A percentile compares a stretch with the other conserved stretches of the same genome.
Evolutionary conservation across 2,888 invertebrate genomes (phyloP).

Genomic region (Xanthorhoe spadicearia): DNA sequence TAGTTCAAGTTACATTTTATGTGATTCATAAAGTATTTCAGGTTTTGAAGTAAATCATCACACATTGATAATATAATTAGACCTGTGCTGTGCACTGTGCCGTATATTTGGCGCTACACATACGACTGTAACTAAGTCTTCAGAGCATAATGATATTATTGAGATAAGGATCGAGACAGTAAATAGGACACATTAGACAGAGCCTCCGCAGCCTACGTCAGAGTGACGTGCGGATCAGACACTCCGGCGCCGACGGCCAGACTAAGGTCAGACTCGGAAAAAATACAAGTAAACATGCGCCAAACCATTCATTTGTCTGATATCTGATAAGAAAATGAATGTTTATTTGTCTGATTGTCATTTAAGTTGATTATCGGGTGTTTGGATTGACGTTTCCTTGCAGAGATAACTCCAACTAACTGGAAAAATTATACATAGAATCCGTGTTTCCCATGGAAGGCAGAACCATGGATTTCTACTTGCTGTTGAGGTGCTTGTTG

Average conservation of each 20-base stretch:
- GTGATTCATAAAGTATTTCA: too few species aligned
- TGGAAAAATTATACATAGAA: too few species aligned
- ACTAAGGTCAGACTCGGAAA: slow-evolving; percentile 67
- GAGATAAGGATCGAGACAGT: not conserved
- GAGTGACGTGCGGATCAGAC: slow-evolving; percentile 57
- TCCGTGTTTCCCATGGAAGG: too few species aligned
- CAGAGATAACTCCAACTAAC: too few species aligned
- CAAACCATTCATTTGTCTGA: slow-evolving; percentile 38
- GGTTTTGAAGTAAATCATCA: too few species aligned
- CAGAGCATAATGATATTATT: not conserved
- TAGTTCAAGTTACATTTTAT: too few species aligned
- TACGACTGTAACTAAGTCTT: not conserved
- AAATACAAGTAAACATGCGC: slow-evolving; percentile 43
- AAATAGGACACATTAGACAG: slow-evolving; percentile 1
- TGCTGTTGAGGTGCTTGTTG: too few species aligned
- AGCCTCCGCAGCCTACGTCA: slow-evolving; percentile 33
- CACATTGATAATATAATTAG: too few species aligned
- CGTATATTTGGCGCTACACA: too few species aligned
- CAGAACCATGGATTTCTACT: too few species aligned
- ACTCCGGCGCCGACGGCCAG: slow-evolving; percentile 67
- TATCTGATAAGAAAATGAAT: not conserved
- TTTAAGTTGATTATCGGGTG: not conserved
- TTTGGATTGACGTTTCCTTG: too few species aligned
- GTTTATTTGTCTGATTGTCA: slow-evolving; percentile 12
- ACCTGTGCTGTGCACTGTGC: too few species aligned